Evolutionary conservation across 2,888 invertebrate genomes (phyloP).

Genomic region (Macrophya annulata): DNA sequence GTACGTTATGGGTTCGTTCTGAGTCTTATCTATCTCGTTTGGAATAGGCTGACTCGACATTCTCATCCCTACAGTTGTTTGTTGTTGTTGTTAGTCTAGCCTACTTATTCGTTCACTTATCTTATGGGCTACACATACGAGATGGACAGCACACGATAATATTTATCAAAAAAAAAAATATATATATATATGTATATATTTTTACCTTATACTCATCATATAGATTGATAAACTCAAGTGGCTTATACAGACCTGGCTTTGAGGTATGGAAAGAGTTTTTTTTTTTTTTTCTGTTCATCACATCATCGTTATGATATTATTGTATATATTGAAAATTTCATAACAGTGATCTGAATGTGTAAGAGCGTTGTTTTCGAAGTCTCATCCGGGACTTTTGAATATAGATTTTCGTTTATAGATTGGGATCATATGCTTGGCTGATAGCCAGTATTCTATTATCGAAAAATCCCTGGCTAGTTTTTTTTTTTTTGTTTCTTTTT

Average conservation of each 20-base stretch:
- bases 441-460: background rate
- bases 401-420: conserved; percentile 23
- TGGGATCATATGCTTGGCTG: background rate
- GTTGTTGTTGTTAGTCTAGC: conserved; percentile 16
- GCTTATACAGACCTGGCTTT: background rate
- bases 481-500: background rate
- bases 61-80: background rate
- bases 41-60: conserved; percentile 20
- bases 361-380: background rate
- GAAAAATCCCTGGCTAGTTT: background rate
- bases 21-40: conserved; percentile 26
- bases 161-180: background rate
- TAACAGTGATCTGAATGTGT: too few relatives aligned
- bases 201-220: background rate
- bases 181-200: background rate
- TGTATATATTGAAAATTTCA: too few relatives aligned
- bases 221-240: background rate
- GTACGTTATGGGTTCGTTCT: conserved; percentile 26
- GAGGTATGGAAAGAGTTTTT: background rate
- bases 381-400: background rate
- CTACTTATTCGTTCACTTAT: background rate
- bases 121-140: background rate
- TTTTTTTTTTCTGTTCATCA: background rate
- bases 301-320: too few relatives aligned
- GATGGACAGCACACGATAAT: background rate